phyloP scores from a whole-genome alignment of 2,797 vertebrate species.

The Malacoctenus gilli region DNA sequence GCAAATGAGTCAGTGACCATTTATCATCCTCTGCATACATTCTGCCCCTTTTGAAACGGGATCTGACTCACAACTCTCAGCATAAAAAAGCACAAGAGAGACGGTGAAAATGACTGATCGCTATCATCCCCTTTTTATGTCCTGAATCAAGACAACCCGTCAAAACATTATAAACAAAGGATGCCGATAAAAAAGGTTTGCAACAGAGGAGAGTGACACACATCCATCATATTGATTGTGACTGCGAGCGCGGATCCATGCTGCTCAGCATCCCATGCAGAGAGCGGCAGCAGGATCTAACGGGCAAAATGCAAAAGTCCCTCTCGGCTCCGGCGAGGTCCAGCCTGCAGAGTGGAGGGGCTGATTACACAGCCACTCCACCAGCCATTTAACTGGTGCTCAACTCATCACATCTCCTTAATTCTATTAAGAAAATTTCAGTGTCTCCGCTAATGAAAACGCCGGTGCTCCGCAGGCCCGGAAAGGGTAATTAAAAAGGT shows the following conservation, averaged over 20 bases:
- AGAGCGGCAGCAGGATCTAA: conserved; percentile 37
- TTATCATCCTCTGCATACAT: conserved; percentile 1
- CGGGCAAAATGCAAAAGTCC: conserved; percentile 26
- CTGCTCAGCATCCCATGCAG: conserved; percentile 37
- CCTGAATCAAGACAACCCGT: neutral
- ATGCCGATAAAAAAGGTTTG: conserved; percentile 5
- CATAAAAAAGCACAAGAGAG: neutral
- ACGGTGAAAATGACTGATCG: conserved; percentile 3
- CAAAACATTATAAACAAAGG: conserved; percentile 12
- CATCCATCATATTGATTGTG: conserved; percentile 50
- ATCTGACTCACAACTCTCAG: conserved; percentile 2
- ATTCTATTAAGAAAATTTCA: conserved; percentile 60
- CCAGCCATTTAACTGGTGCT: conserved; percentile 46
- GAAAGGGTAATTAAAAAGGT: conserved; percentile 29
- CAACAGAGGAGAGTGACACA: conserved; percentile 15
- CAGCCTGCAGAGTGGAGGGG: conserved; percentile 34
- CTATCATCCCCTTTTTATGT: neutral
- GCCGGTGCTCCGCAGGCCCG: no score
- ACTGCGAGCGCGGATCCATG: conserved; percentile 33
- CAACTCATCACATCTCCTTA: conserved; percentile 60
- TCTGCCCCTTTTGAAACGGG: conserved; percentile 6
- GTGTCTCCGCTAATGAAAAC: conserved; percentile 24
- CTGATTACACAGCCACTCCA: conserved; percentile 61
- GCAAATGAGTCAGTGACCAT: conserved; percentile 17
- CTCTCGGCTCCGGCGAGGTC: conserved; percentile 39